phyloP scores from a whole-genome alignment of 2,797 vertebrate genomes.

The Rallus crepitans region DNA sequence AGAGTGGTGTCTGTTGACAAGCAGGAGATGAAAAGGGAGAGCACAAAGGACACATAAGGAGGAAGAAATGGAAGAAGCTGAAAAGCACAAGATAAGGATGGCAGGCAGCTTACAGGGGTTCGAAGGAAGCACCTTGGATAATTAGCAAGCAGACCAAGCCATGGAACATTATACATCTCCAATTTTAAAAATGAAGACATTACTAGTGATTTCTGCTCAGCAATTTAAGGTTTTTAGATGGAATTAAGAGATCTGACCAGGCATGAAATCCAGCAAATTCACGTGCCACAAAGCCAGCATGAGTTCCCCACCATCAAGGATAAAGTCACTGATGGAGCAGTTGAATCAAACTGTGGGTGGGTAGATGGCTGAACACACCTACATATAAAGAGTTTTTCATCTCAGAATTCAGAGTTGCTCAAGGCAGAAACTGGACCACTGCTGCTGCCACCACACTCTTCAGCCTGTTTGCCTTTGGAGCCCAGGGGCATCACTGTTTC shows the following conservation, averaged over 20 bases:
- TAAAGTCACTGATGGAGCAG: background rate
- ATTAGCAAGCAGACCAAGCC: background rate
- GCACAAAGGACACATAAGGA: background rate
- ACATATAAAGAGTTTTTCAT: background rate
- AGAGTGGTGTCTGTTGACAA: background rate
- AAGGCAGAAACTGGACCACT: background rate
- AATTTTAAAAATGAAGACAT: background rate
- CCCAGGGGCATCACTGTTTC: background rate
- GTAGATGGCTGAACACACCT: background rate
- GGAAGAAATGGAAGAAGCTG: background rate
- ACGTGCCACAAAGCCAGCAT: background rate
- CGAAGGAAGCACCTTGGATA: background rate
- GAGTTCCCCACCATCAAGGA: background rate
- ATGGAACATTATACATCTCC: fast-evolving
- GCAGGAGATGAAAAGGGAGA: background rate
- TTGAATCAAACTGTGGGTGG: background rate
- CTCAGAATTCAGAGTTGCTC: background rate
- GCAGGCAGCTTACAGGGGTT: background rate
- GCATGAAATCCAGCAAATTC: background rate
- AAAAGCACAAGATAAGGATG: background rate
- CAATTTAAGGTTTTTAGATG: background rate
- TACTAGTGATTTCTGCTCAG: background rate
- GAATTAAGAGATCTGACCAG: background rate
- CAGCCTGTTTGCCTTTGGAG: background rate
- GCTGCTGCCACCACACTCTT: background rate